Evolutionary conservation across 2,113 vertebrate species (phyloP).

Genomic region (Psilopsiagon aymara): DNA sequence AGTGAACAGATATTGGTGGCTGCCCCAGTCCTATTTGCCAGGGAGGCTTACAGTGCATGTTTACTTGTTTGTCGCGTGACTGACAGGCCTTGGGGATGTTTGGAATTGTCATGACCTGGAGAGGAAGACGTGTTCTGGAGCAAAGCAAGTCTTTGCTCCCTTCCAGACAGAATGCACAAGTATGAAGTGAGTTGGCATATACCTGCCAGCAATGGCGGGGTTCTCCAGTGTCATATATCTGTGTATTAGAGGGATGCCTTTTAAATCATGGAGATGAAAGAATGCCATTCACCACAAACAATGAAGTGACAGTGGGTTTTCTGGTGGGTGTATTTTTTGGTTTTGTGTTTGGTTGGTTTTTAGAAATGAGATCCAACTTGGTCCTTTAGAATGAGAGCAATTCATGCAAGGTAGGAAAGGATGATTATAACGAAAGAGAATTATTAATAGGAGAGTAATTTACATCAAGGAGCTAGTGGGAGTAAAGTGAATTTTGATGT

Average conservation of each 20-base stretch:
- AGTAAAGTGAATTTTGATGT: conserved; percentile 59
- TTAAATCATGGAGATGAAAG: neutral
- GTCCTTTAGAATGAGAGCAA: conserved; percentile 1
- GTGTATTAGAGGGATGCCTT: neutral
- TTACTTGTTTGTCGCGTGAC: accelerated
- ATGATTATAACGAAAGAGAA: conserved; percentile 62
- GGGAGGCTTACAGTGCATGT: accelerated
- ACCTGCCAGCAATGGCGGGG: neutral
- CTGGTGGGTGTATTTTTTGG: neutral
- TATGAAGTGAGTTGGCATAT: accelerated
- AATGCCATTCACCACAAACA: neutral
- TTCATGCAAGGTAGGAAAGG: neutral
- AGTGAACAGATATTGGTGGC: no score
- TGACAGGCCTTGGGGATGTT: neutral
- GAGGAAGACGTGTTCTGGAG: neutral
- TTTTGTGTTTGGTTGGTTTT: neutral
- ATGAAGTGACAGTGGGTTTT: neutral
- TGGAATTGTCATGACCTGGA: neutral
- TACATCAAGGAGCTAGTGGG: conserved; percentile 59
- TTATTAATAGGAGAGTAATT: conserved; percentile 64
- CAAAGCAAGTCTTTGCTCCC: neutral
- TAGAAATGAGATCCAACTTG: neutral
- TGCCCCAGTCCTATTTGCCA: neutral
- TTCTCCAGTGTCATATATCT: accelerated
- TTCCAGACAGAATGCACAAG: neutral